Base-by-base conservation (phyloP, 2,888 invertebrate species). In the Thera obeliscata region DNA sequence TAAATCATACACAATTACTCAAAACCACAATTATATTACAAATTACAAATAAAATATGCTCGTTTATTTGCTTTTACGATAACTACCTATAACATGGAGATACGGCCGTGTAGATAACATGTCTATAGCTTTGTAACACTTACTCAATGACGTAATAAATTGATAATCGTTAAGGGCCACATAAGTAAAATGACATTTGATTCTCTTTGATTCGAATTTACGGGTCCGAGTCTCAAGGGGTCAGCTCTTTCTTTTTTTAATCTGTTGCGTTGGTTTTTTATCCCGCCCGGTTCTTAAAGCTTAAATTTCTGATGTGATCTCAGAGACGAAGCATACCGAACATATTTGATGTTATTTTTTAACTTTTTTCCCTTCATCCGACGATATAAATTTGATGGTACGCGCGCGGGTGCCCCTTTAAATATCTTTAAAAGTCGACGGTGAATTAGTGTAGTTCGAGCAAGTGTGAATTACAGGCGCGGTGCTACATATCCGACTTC, bases 271-370 rank as follows among this genome's bases (percentile, higher is more conserved):
- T 71, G 74, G 78, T 82, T 88, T 82, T 87, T 85, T 81, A 81
- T 81, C 79, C 81, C 81, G 82, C 81, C 85, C 87, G 85, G 85
- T 86, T 88, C 85, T 89, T 86, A 84, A 85, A 85, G 90, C 90
- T 91, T 88, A 88, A 88, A 87, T 89, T 90, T 90, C 90, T 87
- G 93, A 93, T 93, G 88, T 88, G 91, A 93, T 92, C 92, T 88
- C 85, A 80, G 83, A 85, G 84, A 82, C 85, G 87, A 86, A 83
- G 91, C 93, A 93, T 93, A 89, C 93, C 93, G 84, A 85, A 86
- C 93, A 93, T 93, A 88, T 90, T 93, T 91, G 91, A 90, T 88
- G 86, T 87, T 88, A 81, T 85, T 89, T 84, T 83, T 84, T 85
- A 81, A 83, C 81, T 85, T 86, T 87, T 87, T 82, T 79, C 78